Conservation (phyloP, 1,140 invertebrate genomes). For the Mizuhopecten yessoensis region DNA sequence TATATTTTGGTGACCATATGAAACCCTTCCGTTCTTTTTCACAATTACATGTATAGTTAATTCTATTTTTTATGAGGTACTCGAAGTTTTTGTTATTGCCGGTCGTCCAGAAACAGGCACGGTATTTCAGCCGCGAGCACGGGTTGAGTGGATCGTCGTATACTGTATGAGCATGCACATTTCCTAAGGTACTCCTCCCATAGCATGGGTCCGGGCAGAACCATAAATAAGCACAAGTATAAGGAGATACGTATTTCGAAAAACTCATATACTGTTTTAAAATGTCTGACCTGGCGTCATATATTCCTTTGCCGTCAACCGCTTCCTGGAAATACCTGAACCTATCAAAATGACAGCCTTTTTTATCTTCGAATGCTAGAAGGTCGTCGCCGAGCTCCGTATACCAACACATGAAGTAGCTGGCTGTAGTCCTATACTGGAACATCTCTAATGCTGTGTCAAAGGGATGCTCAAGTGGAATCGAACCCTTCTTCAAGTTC, state of each 20-base stretch:
- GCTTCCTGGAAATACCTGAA: slow-evolving; percentile 43
- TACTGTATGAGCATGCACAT: not conserved
- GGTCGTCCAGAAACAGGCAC: slow-evolving; percentile 46
- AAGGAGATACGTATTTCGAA: slow-evolving; percentile 42
- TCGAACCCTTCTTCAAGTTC: not conserved
- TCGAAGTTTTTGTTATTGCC: slow-evolving; percentile 59
- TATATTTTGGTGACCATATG: slow-evolving; percentile 55
- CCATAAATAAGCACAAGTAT: slow-evolving; percentile 60
- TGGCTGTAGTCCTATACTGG: slow-evolving; percentile 55
- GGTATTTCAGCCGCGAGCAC: slow-evolving; percentile 43
- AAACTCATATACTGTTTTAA: not conserved
- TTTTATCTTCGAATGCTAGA: slow-evolving; percentile 31
- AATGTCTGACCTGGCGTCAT: slow-evolving; percentile 40
- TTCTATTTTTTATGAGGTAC: slow-evolving; percentile 53
- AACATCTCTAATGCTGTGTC: slow-evolving; percentile 49
- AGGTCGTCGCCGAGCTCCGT: slow-evolving; percentile 48
- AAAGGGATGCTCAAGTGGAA: slow-evolving; percentile 49
- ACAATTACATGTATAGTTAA: slow-evolving; percentile 61
- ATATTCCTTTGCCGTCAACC: not conserved
- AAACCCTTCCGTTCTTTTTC: slow-evolving; percentile 44
- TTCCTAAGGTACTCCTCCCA: slow-evolving; percentile 51
- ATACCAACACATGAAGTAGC: slow-evolving; percentile 63
- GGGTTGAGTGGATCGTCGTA: slow-evolving; percentile 50
- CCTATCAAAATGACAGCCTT: slow-evolving; percentile 44
- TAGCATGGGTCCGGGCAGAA: slow-evolving; percentile 64